These are phyloP conservation scores for Apoderus coryli DNA, from an alignment of 2,888 invertebrate species.

Conservation along the genomic window DNA sequence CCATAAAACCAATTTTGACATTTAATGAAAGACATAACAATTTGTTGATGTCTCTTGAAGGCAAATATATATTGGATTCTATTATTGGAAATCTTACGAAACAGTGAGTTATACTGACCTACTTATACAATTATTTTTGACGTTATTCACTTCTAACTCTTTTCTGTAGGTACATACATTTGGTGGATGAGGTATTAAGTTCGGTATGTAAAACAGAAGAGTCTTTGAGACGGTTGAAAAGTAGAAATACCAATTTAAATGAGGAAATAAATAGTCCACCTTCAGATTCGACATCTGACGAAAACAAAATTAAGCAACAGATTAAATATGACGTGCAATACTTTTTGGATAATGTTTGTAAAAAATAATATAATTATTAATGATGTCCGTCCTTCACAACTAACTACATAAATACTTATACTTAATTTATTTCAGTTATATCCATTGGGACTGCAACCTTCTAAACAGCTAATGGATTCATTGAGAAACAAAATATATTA, in stretches of 20 bases:
- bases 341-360: constrained; percentile 42
- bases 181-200: constrained; percentile 76
- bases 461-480: constrained; percentile 16
- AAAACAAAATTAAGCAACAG: constrained; percentile 88
- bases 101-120: constrained; percentile 31
- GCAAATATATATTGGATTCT: constrained; percentile 31
- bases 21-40: constrained; percentile 39
- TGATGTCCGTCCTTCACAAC: neutral
- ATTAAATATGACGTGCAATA: constrained; percentile 71
- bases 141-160: too few relatives aligned
- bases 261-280: constrained; percentile 34
- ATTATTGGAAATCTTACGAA: constrained; percentile 34
- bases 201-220: constrained; percentile 94
- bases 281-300: constrained; percentile 47
- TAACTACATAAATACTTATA: too few relatives aligned
- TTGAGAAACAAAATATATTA: too few relatives aligned
- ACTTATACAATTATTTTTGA: constrained; percentile 1
- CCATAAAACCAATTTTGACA: constrained; percentile 36
- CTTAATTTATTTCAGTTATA: constrained; percentile 21
- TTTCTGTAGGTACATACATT: constrained; percentile 43
- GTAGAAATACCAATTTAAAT: constrained; percentile 23
- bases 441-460: constrained; percentile 14
- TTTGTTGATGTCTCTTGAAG: constrained; percentile 27
- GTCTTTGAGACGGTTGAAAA: constrained; percentile 75
- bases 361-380: constrained; percentile 3